A percentile compares a stretch with the other conserved stretches of the same genome.
Evolutionary conservation across 2,888 invertebrate species (phyloP).

Genomic region (Spilarctia lutea): DNA sequence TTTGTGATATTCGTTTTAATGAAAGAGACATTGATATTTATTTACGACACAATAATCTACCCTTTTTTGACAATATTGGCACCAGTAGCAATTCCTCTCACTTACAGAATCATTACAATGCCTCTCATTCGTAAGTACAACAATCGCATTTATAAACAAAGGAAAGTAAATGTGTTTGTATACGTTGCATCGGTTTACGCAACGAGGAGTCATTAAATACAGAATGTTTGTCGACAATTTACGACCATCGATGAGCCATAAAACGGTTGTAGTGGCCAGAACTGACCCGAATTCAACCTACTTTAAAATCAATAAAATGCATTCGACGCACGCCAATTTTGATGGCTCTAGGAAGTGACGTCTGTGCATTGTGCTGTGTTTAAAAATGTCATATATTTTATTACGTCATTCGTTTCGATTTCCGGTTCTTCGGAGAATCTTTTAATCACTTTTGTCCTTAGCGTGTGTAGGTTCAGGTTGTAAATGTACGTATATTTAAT

Average conservation of each 20-base stretch:
- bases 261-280: slow-evolving; percentile 40
- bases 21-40: too few relatives aligned
- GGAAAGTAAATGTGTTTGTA: not conserved
- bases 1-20: too few relatives aligned
- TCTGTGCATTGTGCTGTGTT: not conserved
- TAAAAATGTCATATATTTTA: not conserved
- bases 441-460: not conserved
- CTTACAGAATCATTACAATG: not conserved
- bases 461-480: not conserved
- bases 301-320: slow-evolving; percentile 38
- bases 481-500: not conserved
- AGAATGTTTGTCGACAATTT: slow-evolving; percentile 51
- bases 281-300: slow-evolving; percentile 39
- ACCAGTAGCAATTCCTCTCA: not conserved
- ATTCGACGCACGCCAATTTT: slow-evolving; percentile 33
- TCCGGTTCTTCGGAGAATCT: not conserved
- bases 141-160: not conserved
- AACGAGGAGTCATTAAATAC: slow-evolving; percentile 42
- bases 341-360: slow-evolving; percentile 23
- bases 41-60: too few relatives aligned
- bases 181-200: slow-evolving; percentile 40
- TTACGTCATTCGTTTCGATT: not conserved
- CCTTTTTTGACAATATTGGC: too few relatives aligned
- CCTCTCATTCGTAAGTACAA: not conserved
- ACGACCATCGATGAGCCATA: slow-evolving; percentile 51